Percentiles rank a stretch among this genome's conserved stretches.
Evolutionary conservation across 2,797 vertebrate species (phyloP).

Genomic region (Falco columbarius): DNA sequence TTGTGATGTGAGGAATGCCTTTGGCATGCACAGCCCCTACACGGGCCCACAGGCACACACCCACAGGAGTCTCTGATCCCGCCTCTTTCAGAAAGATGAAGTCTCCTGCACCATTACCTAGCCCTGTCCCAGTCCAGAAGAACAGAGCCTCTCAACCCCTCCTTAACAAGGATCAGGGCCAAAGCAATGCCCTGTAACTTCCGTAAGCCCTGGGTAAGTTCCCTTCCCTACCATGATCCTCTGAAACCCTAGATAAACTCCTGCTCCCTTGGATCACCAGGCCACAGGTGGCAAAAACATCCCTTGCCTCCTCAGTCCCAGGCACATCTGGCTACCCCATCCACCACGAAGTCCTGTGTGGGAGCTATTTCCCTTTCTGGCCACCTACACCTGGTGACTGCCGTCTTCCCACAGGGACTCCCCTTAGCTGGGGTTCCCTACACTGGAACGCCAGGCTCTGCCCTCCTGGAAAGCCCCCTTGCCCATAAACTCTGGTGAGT

Average conservation of each 20-base stretch:
- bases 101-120: neutral
- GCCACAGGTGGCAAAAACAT: neutral
- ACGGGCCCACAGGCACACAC: fast-evolving
- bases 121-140: neutral
- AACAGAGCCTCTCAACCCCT: neutral
- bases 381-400: neutral
- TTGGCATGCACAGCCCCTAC: neutral
- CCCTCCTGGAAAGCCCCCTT: neutral
- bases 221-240: neutral
- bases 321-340: neutral
- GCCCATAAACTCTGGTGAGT: neutral
- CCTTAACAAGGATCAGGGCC: neutral
- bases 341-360: neutral
- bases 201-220: neutral
- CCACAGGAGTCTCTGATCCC: neutral
- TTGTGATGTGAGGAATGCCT: neutral
- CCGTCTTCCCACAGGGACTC: neutral
- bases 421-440: neutral
- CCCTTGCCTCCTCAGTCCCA: neutral
- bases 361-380: neutral
- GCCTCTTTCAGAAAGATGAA: neutral
- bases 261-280: neutral
- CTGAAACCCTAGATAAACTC: neutral
- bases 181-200: neutral
- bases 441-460: neutral